Conservation (phyloP, 2,888 invertebrate genomes). For the Patella caerulea region DNA sequence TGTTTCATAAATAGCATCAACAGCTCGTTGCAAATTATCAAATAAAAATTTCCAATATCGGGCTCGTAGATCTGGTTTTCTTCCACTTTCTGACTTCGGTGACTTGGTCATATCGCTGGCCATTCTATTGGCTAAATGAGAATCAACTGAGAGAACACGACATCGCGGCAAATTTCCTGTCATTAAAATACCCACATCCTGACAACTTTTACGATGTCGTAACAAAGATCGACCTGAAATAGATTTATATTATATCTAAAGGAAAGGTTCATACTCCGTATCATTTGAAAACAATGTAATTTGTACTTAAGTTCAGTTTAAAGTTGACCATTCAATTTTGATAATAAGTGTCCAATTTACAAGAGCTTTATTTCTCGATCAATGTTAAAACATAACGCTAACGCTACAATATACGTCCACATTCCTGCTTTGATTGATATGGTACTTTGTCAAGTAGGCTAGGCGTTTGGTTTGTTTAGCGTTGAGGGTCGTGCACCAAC, state of each 20-base stretch:
- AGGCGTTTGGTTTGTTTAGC: too few species aligned
- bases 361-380: too few species aligned
- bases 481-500: too few species aligned
- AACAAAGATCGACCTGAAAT: conserved; percentile 44
- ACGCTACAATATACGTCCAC: too few species aligned
- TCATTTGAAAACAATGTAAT: too few species aligned
- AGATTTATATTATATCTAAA: background rate
- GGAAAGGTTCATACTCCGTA: too few species aligned
- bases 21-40: conserved; percentile 92
- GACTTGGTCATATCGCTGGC: conserved; percentile 54
- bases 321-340: too few species aligned
- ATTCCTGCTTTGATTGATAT: too few species aligned
- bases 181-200: background rate
- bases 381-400: too few species aligned
- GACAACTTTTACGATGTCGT: conserved; percentile 36
- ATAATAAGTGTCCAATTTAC: too few species aligned
- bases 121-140: conserved; percentile 6
- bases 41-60: conserved; percentile 96
- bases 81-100: conserved; percentile 56
- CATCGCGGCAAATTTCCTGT: background rate
- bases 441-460: too few species aligned
- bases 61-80: conserved; percentile 82
- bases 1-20: conserved; percentile 95
- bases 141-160: background rate
- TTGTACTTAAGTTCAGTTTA: too few species aligned